Evolutionary conservation across 2,888 invertebrate genomes (phyloP).

Genomic region (Philhelius pedissequus): DNA sequence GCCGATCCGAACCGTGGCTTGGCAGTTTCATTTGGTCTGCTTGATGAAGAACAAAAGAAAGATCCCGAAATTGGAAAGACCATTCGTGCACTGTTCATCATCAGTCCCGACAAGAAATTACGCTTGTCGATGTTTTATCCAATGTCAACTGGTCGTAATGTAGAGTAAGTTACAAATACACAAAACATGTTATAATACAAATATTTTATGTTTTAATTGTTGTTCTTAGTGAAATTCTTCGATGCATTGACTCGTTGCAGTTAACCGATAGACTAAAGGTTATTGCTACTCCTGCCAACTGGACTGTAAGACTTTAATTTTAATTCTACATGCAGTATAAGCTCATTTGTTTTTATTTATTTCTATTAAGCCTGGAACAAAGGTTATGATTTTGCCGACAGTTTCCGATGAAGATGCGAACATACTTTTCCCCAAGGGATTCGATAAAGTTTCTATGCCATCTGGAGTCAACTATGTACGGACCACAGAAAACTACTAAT

Average conservation of each 20-base stretch:
- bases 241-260: constrained; percentile 91
- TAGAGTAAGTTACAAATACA: constrained; percentile 84
- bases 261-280: constrained; percentile 85
- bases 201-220: not conserved
- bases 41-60: constrained; percentile 86
- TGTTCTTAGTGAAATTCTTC: constrained; percentile 86
- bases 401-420: constrained; percentile 84
- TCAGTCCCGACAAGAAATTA: constrained; percentile 89
- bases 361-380: constrained; percentile 82
- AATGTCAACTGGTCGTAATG: constrained; percentile 91
- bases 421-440: constrained; percentile 85
- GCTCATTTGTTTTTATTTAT: not conserved
- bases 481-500: constrained; percentile 83
- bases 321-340: not conserved
- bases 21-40: constrained; percentile 87
- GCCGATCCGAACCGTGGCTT: constrained; percentile 86
- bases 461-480: constrained; percentile 88
- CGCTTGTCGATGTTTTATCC: constrained; percentile 91
- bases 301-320: constrained; percentile 83
- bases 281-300: constrained; percentile 92
- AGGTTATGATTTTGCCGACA: constrained; percentile 89
- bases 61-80: constrained; percentile 85
- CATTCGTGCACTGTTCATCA: constrained; percentile 87
- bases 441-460: constrained; percentile 85
- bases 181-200: not conserved